A percentile compares a stretch with the other conserved stretches of the same genome.
These are phyloP conservation scores for Cephus spinipes DNA, from an alignment of 2,888 invertebrate genomes.

Conservation along the genomic window DNA sequence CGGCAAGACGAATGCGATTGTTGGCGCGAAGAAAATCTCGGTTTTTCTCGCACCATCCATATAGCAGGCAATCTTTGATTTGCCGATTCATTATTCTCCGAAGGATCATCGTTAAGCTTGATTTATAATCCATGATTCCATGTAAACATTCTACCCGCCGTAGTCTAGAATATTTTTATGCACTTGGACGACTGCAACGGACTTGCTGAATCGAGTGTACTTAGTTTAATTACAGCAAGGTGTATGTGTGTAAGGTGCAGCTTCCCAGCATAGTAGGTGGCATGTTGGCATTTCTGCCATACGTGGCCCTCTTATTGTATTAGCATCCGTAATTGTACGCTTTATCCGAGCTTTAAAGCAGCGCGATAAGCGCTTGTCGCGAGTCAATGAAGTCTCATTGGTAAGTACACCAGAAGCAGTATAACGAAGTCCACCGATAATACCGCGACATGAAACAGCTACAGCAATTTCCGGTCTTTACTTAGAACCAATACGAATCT, in stretches of 20 bases:
- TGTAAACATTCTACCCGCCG: background rate
- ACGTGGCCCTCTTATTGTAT: constrained; percentile 6
- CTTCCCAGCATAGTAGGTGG: constrained; percentile 35
- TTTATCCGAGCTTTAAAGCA: constrained; percentile 10
- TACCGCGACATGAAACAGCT: background rate
- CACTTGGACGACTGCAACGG: background rate
- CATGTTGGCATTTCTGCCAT: constrained; percentile 29
- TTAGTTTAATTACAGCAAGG: constrained; percentile 32
- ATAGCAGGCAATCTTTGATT: background rate
- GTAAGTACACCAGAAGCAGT: background rate
- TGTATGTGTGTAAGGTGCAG: constrained; percentile 24
- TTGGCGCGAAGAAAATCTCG: background rate
- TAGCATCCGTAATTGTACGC: constrained; percentile 8
- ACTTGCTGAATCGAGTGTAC: constrained; percentile 27
- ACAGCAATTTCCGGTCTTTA: background rate
- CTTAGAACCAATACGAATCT: background rate
- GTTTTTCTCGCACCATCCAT: background rate
- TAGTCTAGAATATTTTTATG: background rate
- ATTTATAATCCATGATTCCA: background rate
- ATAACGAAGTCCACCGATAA: background rate
- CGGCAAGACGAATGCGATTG: background rate
- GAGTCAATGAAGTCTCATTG: background rate
- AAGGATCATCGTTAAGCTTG: background rate
- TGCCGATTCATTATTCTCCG: background rate
- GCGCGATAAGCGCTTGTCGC: constrained; percentile 3